Percentiles rank a stretch among this genome's conserved stretches.
phyloP scores from a whole-genome alignment of 1,140 invertebrate genomes.

The Drosophila repletoides region DNA sequence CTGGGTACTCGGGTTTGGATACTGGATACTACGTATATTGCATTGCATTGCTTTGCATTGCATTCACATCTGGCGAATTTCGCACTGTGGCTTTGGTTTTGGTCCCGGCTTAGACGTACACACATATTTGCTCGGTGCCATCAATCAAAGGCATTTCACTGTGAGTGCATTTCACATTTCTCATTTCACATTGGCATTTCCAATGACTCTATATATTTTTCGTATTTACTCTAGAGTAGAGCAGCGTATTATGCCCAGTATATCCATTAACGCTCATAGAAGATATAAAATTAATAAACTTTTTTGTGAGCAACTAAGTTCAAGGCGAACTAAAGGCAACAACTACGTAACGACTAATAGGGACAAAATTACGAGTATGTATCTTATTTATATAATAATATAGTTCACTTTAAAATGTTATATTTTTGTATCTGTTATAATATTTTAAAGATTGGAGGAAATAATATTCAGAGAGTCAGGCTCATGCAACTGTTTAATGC shows the following conservation, averaged over 20 bases:
- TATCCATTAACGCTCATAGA: constrained; percentile 70
- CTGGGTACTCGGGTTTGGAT: constrained; percentile 38
- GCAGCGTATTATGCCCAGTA: too few relatives aligned
- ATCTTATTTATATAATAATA: constrained; percentile 24
- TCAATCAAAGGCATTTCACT: constrained; percentile 47
- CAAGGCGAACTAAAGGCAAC: constrained; percentile 66
- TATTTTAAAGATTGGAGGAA: constrained; percentile 7
- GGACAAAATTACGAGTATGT: constrained; percentile 25
- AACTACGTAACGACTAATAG: constrained; percentile 67
- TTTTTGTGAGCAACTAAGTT: constrained; percentile 73
- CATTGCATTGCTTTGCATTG: background rate
- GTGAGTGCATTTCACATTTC: constrained; percentile 8
- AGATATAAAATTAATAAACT: constrained; percentile 77
- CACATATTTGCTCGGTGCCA: constrained; percentile 41
- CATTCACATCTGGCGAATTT: constrained; percentile 45
- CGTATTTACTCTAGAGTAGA: constrained; percentile 17
- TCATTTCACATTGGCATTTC: constrained; percentile 1
- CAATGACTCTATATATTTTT: background rate
- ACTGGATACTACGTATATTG: constrained; percentile 4
- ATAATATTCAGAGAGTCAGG: constrained; percentile 35
- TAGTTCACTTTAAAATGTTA: too few relatives aligned
- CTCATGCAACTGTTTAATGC: constrained; percentile 53
- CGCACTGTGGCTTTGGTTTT: constrained; percentile 37
- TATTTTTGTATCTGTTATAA: constrained; percentile 17
- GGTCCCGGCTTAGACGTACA: constrained; percentile 14